Evolutionary conservation across 2,888 invertebrate species (phyloP).

Genomic region (Amphiduros pacificus): DNA sequence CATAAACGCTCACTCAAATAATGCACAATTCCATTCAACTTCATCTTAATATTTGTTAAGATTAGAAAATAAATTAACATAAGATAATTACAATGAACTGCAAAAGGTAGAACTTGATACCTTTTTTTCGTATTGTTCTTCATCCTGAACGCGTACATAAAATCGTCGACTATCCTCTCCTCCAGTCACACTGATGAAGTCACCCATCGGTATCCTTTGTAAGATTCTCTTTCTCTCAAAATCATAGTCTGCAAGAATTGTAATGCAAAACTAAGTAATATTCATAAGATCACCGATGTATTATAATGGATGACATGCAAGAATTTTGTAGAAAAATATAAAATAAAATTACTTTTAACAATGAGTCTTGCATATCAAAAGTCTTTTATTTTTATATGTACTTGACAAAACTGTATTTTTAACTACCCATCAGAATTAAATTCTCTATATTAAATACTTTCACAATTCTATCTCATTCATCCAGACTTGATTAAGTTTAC

Average conservation of each 20-base stretch:
- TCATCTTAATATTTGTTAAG: no score
- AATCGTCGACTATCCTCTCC: conserved; percentile 43
- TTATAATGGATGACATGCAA: background rate
- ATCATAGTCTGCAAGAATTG: conserved; percentile 14
- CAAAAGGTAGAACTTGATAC: no score
- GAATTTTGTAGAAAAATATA: background rate
- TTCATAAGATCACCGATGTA: background rate
- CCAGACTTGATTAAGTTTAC: no score
- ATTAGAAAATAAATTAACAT: no score
- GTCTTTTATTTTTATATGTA: background rate
- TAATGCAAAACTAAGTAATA: background rate
- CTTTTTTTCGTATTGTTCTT: no score
- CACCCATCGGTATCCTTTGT: conserved; percentile 41
- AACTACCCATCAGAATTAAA: no score
- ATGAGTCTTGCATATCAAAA: background rate
- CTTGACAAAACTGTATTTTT: no score
- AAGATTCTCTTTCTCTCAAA: conserved; percentile 37
- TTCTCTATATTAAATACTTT: no score
- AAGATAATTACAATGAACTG: no score
- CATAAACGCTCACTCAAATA: no score
- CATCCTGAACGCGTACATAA: conserved; percentile 45
- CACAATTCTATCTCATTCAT: no score
- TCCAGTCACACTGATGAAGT: conserved; percentile 45
- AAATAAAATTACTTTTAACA: background rate
- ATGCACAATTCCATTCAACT: no score